These are phyloP conservation scores for Acrocephalus scirpaceus DNA, from an alignment of 2,797 vertebrate genomes.

Conservation along the genomic window DNA sequence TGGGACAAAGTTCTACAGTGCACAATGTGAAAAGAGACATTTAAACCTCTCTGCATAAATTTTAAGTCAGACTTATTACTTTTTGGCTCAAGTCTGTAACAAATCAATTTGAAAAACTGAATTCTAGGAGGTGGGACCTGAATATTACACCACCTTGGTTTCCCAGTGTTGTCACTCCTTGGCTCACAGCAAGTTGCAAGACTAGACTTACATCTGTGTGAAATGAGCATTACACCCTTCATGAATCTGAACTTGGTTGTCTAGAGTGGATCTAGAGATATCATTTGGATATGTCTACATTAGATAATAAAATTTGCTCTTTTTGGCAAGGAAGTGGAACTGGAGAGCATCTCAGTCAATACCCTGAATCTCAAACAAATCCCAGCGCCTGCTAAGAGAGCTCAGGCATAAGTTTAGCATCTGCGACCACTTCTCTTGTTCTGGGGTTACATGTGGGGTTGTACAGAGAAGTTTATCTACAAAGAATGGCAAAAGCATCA, in stretches of 20 bases:
- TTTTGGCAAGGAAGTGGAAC: neutral
- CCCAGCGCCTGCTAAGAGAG: neutral
- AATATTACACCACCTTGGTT: neutral
- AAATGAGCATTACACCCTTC: neutral
- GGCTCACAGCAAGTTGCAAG: neutral
- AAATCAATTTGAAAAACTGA: conserved; percentile 5
- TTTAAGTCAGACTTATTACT: neutral
- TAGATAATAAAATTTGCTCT: neutral
- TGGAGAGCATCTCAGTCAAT: neutral
- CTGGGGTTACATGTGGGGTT: neutral
- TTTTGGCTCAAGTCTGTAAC: neutral
- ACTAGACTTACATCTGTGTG: neutral
- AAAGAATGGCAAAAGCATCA: neutral
- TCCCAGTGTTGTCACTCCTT: neutral
- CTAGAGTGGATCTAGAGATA: neutral
- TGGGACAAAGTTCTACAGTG: neutral
- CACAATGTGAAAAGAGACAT: neutral
- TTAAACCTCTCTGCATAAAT: neutral
- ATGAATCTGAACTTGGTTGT: neutral
- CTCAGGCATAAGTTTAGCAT: neutral
- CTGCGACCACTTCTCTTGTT: neutral
- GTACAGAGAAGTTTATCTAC: neutral
- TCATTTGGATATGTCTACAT: neutral
- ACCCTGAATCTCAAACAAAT: neutral
- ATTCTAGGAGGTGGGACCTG: neutral